phyloP scores from a whole-genome alignment of 2,113 vertebrate species.

The Silurus asotus region DNA sequence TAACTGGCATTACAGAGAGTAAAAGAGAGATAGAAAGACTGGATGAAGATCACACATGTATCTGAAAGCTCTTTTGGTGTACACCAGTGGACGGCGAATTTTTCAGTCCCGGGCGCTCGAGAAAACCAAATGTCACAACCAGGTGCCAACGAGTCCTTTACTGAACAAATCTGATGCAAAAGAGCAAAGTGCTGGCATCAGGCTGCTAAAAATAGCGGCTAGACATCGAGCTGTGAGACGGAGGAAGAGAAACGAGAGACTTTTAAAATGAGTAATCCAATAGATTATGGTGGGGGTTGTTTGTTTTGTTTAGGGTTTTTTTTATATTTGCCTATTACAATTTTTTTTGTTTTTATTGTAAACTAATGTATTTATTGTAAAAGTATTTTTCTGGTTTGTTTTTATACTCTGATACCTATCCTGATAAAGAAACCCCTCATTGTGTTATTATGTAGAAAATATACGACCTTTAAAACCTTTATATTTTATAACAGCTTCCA shows the following conservation, averaged over 20 bases:
- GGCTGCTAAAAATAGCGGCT: slow-evolving; percentile 10
- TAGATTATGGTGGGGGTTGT: too few relatives aligned
- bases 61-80: slow-evolving; percentile 55
- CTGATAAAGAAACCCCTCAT: background rate
- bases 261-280: background rate
- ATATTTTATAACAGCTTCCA: background rate
- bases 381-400: too few relatives aligned
- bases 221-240: background rate
- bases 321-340: too few relatives aligned
- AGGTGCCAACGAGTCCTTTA: slow-evolving; percentile 56
- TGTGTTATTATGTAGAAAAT: background rate
- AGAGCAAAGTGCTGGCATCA: background rate
- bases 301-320: too few relatives aligned
- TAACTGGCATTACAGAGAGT: slow-evolving; percentile 19
- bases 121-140: slow-evolving; percentile 63
- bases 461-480: background rate
- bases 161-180: slow-evolving; percentile 40
- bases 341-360: too few relatives aligned
- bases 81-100: slow-evolving; percentile 45
- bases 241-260: background rate
- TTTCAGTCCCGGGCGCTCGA: slow-evolving; percentile 42
- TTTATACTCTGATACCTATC: background rate
- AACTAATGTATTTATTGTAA: too few relatives aligned
- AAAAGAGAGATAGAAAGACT: background rate
- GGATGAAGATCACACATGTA: slow-evolving; percentile 30